Evolutionary conservation across 1,140 invertebrate species (phyloP).

Genomic region (Mactra quadrangularis): DNA sequence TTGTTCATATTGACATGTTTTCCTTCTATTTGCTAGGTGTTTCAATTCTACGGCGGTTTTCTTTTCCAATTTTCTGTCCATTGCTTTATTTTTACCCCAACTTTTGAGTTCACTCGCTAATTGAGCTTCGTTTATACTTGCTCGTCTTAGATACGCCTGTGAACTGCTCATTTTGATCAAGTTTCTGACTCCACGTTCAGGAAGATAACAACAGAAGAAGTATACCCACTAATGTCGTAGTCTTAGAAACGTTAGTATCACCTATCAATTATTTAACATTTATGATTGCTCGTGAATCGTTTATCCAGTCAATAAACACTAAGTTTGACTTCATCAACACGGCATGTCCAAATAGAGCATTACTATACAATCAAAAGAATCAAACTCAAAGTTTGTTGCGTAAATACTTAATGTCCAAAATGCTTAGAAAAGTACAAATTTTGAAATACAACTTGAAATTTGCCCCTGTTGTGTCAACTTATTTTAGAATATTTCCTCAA

Average conservation of each 20-base stretch:
- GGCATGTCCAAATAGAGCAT: no score
- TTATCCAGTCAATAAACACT: no score
- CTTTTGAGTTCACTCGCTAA: slow-evolving; percentile 42
- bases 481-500: no score
- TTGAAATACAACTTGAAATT: no score
- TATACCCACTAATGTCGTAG: neutral
- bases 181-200: no score
- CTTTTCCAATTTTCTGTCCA: slow-evolving; percentile 33
- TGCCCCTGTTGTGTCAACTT: no score
- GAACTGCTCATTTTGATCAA: slow-evolving; percentile 14
- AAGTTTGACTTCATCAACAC: no score
- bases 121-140: neutral
- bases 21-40: slow-evolving; percentile 9
- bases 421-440: no score
- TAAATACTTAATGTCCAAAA: no score
- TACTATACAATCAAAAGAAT: no score
- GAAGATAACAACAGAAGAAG: neutral
- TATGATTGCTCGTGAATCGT: no score
- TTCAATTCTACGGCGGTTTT: slow-evolving; percentile 1
- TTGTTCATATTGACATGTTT: neutral
- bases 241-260: neutral
- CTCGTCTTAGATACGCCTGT: neutral
- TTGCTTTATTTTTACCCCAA: slow-evolving; percentile 49
- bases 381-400: no score
- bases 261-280: neutral